Evolutionary conservation across 2,113 vertebrate species (phyloP).

Genomic region (Amphiprion ocellaris): DNA sequence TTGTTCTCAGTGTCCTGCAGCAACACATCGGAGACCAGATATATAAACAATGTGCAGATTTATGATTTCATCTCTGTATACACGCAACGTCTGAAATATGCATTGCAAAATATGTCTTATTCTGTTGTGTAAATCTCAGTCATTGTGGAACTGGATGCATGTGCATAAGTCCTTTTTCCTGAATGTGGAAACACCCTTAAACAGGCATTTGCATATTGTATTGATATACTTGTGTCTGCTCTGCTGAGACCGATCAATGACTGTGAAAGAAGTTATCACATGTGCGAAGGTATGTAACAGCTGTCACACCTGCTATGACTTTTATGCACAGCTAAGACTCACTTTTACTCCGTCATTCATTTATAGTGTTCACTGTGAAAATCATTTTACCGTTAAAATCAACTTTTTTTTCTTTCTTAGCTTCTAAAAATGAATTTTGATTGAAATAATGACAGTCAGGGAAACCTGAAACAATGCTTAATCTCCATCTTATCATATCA

Average conservation of each 20-base stretch:
- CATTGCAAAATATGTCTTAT: neutral
- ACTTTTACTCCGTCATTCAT: neutral
- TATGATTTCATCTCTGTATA: neutral
- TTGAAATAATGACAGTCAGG: neutral
- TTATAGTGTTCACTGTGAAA: neutral
- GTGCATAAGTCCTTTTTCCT: neutral
- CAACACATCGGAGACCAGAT: neutral
- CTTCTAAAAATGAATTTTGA: too few relatives aligned
- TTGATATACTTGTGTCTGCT: neutral
- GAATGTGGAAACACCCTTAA: neutral
- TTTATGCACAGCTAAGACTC: neutral
- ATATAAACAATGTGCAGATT: neutral
- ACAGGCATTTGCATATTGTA: neutral
- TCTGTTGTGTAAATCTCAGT: neutral
- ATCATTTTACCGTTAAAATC: too few relatives aligned
- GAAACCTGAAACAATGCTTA: neutral
- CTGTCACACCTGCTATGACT: neutral
- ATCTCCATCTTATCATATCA: neutral
- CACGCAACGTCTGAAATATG: neutral
- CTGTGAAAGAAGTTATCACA: neutral
- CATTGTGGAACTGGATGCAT: neutral
- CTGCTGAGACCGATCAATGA: neutral
- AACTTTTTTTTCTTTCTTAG: neutral
- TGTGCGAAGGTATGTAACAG: neutral
- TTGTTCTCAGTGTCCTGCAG: slow-evolving; percentile 2